Evolutionary conservation across 2,888 invertebrate genomes (phyloP), one percentile per base, ranked within the genome.

Genomic region (Nematopogon swammerdamellus): DNA sequence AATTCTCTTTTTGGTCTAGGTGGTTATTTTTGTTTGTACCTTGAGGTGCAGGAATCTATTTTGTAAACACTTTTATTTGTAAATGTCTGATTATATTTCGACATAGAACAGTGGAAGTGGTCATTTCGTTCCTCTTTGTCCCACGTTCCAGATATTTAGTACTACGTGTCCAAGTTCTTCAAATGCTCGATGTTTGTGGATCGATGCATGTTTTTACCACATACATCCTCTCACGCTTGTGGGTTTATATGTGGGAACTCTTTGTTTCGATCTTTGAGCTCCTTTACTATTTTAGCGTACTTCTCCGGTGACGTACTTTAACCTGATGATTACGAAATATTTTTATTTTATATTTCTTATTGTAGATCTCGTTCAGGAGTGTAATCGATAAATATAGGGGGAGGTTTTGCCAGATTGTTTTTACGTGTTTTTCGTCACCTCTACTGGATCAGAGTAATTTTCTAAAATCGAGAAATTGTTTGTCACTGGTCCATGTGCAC

Each of bases 21-120:
- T 25, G 25, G 25, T 8, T 25, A 4, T 25, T 6, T 55, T 51
- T 51, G n/a, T 16, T 49, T 49, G 49, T 53, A 54, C 52, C 52
- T 53, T 36, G 3, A 4, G 17, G 16, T 18, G 18, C 14, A 44
- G 44, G 3, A 44, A 17, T 44, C n/a, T 19, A 17, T 19, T 3
- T 44, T 44, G 44, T 43, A 43, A 6, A 44, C n/a, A 16, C n/a
- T n/a, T 17, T 44, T 44, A 44, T 44, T 44, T 18, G 10, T 44
- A 2, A 11, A n/a, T 44, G 10, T 44, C 19, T 19, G 8, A n/a
- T 44, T 44, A 17, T 10, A 44, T 6, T 18, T 44, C 44, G 6
- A 44, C 19, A 19, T 16, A 44, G 19, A 44, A 44, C 14, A 44
- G 8, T 18, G 18, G 18, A 17, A 44, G 44, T 6, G 44, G 19